Evolutionary conservation across 1,140 invertebrate species (phyloP), one percentile per base, ranked within the genome.

Genomic region (Tyrophagus putrescentiae): DNA sequence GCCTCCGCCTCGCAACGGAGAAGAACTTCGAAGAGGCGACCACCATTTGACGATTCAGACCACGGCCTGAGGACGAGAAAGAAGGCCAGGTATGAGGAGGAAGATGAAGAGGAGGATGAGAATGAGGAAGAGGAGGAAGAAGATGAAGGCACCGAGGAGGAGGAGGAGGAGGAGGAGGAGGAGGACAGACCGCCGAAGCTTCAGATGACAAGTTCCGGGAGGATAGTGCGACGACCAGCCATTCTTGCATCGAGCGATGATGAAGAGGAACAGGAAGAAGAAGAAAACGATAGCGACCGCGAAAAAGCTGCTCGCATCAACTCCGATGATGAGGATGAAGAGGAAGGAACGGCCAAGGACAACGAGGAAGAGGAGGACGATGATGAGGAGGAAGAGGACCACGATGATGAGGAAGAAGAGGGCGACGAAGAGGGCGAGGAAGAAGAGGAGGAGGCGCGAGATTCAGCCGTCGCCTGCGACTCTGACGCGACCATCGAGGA

Each of bases 381-480:
- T 61, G 57, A 61, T 13, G 21, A 33, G 11, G 56, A 42, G 21
- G 50, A 21, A 0, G 48, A 58, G 28, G 52, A 63, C 44, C 36
- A 25, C 11, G 27, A 60, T 45, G 52, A 57, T 59, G 62, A 63
- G 16, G 57, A 52, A 9, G 62, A 63, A 32, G 44, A 60, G n/a
- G 57, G 54, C 13, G 50, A 61, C 18, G 39, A 65, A n/a, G 60
- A 54, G 23, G 27, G 29, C 3, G 36, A 45, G 23, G 57, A 60
- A 7, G 34, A 53, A 13, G 27, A 65, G 16, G 54, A 41, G 29
- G 28, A 18, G 6, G 57, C 64, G 62, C 53, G 33, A 6, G 63
- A 66, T 60, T 57, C 72, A 18, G 70, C 67, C 65, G 73, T 74
- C 7, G 72, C 70, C 48, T 75, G 71, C 64, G 69, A 70, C n/a